Evolutionary conservation across 2,113 vertebrate genomes (phyloP).

Genomic region (Alectura lathami): DNA sequence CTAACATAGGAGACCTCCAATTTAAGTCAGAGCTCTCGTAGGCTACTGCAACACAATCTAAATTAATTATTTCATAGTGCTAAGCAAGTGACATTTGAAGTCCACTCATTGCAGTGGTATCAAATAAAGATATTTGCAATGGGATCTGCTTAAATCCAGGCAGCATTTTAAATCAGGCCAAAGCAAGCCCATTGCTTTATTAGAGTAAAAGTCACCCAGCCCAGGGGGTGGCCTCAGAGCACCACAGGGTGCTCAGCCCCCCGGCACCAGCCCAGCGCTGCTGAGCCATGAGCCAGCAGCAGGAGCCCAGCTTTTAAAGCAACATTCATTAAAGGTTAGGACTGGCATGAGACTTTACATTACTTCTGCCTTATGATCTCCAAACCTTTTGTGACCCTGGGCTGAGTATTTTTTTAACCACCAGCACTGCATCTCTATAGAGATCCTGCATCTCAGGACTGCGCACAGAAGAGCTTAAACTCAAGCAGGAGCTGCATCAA

Average conservation of each 20-base stretch:
- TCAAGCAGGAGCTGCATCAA: background rate
- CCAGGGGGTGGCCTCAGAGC: too few relatives aligned
- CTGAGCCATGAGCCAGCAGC: background rate
- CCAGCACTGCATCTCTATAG: rapidly evolving
- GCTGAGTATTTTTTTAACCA: rapidly evolving
- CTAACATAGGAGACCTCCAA: background rate
- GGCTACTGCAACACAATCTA: constrained; percentile 10
- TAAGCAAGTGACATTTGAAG: constrained; percentile 62
- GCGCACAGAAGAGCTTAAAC: rapidly evolving
- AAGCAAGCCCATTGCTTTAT: constrained; percentile 10
- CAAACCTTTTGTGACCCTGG: rapidly evolving
- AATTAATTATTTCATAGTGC: constrained; percentile 56
- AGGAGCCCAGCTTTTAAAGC: background rate
- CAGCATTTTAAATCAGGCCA: background rate
- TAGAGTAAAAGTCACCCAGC: background rate
- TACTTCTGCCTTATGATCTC: background rate
- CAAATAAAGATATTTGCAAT: constrained; percentile 38
- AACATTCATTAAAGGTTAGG: background rate
- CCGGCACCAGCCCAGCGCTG: background rate
- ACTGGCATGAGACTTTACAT: background rate
- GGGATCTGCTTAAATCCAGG: background rate
- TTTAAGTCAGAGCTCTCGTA: background rate
- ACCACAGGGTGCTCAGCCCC: background rate
- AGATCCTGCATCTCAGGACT: rapidly evolving
- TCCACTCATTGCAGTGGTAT: constrained; percentile 21